A percentile compares a stretch with the other conserved stretches of the same genome.
Evolutionary conservation across 2,797 vertebrate genomes (phyloP).

Genomic region (Ataeniobius toweri): DNA sequence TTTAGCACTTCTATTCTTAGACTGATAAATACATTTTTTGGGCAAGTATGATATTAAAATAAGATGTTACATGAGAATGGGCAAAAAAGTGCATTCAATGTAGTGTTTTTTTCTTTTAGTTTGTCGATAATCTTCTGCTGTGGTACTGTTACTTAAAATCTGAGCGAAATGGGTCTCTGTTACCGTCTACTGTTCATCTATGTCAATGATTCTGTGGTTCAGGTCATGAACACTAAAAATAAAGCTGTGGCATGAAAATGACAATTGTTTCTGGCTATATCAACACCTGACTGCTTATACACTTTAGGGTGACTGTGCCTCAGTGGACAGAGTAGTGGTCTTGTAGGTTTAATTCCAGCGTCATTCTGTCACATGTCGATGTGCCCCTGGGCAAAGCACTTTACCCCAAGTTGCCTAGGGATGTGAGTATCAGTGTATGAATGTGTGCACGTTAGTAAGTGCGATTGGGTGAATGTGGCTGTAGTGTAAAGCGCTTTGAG

Average conservation of each 20-base stretch:
- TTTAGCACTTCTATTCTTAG: background rate
- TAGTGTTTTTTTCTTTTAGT: background rate
- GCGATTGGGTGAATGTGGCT: too few species aligned
- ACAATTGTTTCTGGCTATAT: background rate
- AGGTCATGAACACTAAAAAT: background rate
- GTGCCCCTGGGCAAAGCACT: too few species aligned
- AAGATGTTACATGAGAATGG: background rate
- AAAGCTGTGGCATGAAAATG: background rate
- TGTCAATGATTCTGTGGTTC: background rate
- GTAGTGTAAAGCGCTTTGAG: too few species aligned
- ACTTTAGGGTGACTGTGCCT: too few species aligned
- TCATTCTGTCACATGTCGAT: too few species aligned
- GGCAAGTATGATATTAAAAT: background rate
- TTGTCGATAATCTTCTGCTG: background rate
- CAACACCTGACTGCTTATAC: background rate
- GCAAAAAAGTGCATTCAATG: background rate
- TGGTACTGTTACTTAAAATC: background rate
- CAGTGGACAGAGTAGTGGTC: too few species aligned
- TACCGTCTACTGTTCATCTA: background rate
- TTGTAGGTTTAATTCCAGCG: too few species aligned
- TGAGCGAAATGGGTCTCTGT: background rate
- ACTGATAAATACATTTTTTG: background rate
- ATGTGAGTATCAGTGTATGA: too few species aligned
- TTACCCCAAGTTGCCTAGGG: too few species aligned
- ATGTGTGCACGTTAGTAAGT: too few species aligned